Evolutionary conservation across 2,113 vertebrate genomes (phyloP).

Genomic region (Pipa parva): DNA sequence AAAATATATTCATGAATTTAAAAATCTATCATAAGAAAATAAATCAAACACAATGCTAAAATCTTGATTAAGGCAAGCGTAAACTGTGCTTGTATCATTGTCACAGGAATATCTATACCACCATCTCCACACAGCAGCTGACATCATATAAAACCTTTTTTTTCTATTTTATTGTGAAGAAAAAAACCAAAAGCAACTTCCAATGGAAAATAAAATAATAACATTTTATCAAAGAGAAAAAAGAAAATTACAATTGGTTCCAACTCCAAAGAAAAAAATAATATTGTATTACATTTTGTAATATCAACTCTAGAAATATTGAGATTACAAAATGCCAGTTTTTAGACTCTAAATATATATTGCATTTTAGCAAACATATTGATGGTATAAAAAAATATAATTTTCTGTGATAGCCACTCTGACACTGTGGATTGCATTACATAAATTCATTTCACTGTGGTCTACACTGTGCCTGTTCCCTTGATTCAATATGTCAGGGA

Average conservation of each 20-base stretch:
- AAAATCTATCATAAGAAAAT: too few species aligned
- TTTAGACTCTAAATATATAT: conserved; percentile 41
- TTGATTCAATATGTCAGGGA: conserved; percentile 39
- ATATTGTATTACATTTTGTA: conserved; percentile 20
- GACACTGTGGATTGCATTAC: conserved; percentile 32
- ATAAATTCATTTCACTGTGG: conserved; percentile 38
- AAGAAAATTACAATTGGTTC: conserved; percentile 26
- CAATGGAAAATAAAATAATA: neutral
- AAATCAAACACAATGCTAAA: too few species aligned
- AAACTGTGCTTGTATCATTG: too few species aligned
- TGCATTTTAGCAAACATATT: conserved; percentile 41
- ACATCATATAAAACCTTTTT: neutral
- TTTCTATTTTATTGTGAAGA: conserved; percentile 14
- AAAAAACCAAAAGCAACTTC: conserved; percentile 1
- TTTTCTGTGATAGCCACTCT: conserved; percentile 34
- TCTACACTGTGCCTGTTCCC: conserved; percentile 12
- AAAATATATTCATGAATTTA: too few species aligned
- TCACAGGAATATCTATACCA: neutral
- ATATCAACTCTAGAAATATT: conserved; percentile 27
- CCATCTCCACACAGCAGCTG: too few species aligned
- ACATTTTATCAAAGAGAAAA: neutral
- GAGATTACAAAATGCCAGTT: conserved; percentile 15
- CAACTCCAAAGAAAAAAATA: conserved; percentile 13
- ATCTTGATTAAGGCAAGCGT: too few species aligned
- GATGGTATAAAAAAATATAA: conserved; percentile 42